Evolutionary conservation across 35 echinoderm and acorn worm species (phyloP), one percentile per base, ranked within the genome.

Genomic region (Acanthaster planci): DNA sequence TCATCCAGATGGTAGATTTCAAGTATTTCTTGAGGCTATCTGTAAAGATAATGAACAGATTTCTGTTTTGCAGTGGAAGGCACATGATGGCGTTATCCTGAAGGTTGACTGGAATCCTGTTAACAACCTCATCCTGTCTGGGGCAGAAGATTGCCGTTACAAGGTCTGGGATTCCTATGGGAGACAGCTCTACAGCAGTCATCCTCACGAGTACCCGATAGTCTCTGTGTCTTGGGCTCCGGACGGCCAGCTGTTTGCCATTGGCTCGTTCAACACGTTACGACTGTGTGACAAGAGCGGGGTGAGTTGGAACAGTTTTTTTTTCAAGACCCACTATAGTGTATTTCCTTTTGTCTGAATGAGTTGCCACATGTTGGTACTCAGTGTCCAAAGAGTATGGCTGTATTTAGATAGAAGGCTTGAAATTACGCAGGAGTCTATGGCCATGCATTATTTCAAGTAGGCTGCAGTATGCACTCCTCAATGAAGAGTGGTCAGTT

Each of bases 31-130:
- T n/a, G n/a, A 57, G 12, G 17, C 10, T 57, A 57, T 8, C 16
- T 52, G 16, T 81, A 77, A 77, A 77, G 15, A 77, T 17, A 0
- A 40, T 86, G n/a, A 18, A 31, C n/a, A n/a, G n/a, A n/a, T n/a
- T n/a, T 82, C 10, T 38, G 27, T 82, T 15, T 58, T 77, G 37
- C 85, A 98, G 95, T 98, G 95, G 95, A 98, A 98, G 76, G 95
- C 91, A 19, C 95, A 98, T 42, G 95, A 98, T 37, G 95, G 95
- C 64, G 95, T 98, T n/a, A 98, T 98, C 29, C 86, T 98, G 40
- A 98, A 98, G 77, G 92, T 98, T 0, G 95, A 98, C 79, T 99
- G 96, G 96, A 99, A 99, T 51, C 96, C 96, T 6, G 87, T 94
- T 6, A 99, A 99, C 51, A 99, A 94, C 51, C 86, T 99, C 10